A percentile compares a stretch with the other conserved stretches of the same genome.
These are phyloP conservation scores for Andrena marginata DNA, from an alignment of 2,888 invertebrate genomes.

Conservation along the genomic window DNA sequence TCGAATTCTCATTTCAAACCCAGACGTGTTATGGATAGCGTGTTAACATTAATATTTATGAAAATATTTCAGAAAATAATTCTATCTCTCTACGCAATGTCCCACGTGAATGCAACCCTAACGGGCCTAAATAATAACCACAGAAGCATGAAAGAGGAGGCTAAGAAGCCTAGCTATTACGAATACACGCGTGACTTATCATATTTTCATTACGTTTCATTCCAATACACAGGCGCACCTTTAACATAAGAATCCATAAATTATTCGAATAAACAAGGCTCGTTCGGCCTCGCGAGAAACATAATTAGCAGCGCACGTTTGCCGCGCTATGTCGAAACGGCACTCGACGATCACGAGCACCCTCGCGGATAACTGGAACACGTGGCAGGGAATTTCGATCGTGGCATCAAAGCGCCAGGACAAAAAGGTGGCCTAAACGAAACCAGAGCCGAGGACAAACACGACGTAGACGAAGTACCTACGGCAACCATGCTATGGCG, in stretches of 20 bases:
- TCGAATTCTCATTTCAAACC: constrained; percentile 39
- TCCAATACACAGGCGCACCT: no score
- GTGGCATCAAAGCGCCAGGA: neutral
- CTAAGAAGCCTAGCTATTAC: no score
- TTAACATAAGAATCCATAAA: no score
- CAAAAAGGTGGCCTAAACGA: constrained; percentile 19
- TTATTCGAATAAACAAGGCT: no score
- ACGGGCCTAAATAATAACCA: no score
- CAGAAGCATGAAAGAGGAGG: no score
- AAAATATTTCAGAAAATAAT: constrained; percentile 10
- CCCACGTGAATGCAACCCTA: neutral
- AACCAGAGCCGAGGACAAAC: constrained; percentile 12
- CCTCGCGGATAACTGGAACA: neutral
- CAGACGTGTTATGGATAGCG: constrained; percentile 1
- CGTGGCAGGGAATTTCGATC: constrained; percentile 6
- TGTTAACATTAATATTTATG: constrained; percentile 41
- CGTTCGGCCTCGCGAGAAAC: no score
- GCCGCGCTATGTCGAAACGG: no score
- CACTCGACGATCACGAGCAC: neutral
- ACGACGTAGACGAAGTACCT: constrained; percentile 29
- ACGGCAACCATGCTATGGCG: neutral
- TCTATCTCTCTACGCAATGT: neutral
- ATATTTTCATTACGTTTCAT: no score
- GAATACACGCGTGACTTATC: no score
- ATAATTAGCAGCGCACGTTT: no score